phyloP scores from a whole-genome alignment of 2,888 invertebrate species.

The Craniophora ligustri region DNA sequence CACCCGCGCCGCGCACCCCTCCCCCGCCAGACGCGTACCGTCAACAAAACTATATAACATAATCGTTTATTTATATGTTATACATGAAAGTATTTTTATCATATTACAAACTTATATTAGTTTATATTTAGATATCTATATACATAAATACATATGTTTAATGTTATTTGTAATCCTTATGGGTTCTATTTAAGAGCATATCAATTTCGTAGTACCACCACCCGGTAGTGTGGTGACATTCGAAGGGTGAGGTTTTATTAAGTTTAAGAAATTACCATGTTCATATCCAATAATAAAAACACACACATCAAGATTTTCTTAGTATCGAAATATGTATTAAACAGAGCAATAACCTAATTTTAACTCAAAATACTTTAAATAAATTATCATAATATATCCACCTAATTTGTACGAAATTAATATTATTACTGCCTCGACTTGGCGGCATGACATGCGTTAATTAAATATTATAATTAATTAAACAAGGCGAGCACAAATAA shows the following conservation, averaged over 20 bases:
- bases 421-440: slow-evolving; percentile 29
- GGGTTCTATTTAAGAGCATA: no score
- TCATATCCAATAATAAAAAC: no score
- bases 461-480: slow-evolving; percentile 60
- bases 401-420: slow-evolving; percentile 30
- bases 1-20: slow-evolving; percentile 35
- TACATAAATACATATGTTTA: no score
- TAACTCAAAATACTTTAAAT: slow-evolving; percentile 1
- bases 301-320: background rate
- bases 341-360: background rate
- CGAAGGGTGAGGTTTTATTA: no score
- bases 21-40: slow-evolving; percentile 40
- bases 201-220: no score
- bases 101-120: no score
- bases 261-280: no score
- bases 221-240: no score
- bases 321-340: background rate
- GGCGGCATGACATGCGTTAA: slow-evolving; percentile 48
- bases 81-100: background rate
- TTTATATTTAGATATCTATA: no score
- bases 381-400: slow-evolving; percentile 19
- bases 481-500: slow-evolving; percentile 61
- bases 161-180: no score
- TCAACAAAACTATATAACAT: slow-evolving; percentile 28
- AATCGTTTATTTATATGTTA: background rate